These are phyloP conservation scores for Dolomedes plantarius DNA, from an alignment of 2,888 invertebrate species.

Conservation along the genomic window DNA sequence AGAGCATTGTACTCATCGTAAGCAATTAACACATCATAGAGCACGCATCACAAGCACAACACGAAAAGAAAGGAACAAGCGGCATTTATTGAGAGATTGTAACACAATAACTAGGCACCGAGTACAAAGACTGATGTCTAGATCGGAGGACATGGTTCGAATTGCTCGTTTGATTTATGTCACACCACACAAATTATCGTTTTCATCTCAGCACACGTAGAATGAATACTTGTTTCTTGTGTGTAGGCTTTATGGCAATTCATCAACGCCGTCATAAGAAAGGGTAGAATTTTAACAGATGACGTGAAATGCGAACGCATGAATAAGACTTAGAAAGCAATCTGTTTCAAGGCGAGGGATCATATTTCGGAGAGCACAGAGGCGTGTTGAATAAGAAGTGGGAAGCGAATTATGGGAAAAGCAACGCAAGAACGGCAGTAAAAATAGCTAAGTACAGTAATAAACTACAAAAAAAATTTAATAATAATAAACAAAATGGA, in stretches of 20 bases:
- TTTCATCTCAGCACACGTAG: not conserved
- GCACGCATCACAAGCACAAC: no score
- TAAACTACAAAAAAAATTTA: no score
- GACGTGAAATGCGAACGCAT: constrained; percentile 12
- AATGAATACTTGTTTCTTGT: not conserved
- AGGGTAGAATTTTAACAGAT: not conserved
- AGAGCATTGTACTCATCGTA: no score
- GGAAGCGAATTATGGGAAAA: not conserved
- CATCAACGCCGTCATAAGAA: not conserved
- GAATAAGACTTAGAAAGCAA: not conserved
- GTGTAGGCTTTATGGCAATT: not conserved
- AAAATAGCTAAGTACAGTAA: no score
- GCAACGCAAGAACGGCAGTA: not conserved
- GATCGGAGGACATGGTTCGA: not conserved
- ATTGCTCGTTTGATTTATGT: not conserved
- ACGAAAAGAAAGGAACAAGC: no score
- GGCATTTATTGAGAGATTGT: no score
- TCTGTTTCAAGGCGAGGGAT: not conserved
- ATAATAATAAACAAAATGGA: no score
- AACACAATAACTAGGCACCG: no score
- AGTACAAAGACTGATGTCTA: not conserved
- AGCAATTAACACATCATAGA: no score
- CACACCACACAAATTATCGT: not conserved
- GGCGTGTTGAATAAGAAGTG: not conserved
- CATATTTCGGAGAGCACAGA: not conserved